Conservation (phyloP, 2,113 vertebrate species). For the Sclerurus mexicanus region DNA sequence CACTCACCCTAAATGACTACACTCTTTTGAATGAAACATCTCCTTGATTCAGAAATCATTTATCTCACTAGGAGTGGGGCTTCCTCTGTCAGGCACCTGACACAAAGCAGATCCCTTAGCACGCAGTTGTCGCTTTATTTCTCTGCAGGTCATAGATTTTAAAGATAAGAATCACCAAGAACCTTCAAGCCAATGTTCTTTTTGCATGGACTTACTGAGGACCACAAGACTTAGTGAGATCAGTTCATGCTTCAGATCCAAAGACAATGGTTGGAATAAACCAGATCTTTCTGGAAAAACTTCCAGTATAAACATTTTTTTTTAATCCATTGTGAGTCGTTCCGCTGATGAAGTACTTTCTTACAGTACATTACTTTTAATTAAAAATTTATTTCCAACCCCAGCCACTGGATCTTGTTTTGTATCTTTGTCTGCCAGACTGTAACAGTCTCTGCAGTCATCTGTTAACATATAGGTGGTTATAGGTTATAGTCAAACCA, state of each 20-base stretch:
- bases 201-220: too few relatives aligned
- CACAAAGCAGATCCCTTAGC: fast-evolving
- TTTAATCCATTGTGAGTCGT: neutral
- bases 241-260: neutral
- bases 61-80: neutral
- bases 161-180: neutral
- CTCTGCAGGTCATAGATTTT: neutral
- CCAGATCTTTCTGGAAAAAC: conserved; percentile 13
- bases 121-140: neutral
- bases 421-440: neutral
- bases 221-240: neutral
- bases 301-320: conserved; percentile 25
- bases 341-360: neutral
- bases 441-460: neutral
- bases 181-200: neutral
- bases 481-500: neutral
- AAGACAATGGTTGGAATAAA: conserved; percentile 46
- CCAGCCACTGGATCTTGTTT: neutral
- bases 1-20: neutral
- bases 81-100: neutral
- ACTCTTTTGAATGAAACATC: neutral
- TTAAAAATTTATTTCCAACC: neutral
- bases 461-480: neutral
- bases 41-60: neutral
- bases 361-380: conserved; percentile 23